Percentiles rank a stretch among this genome's conserved stretches.
Conservation (phyloP, 2,797 vertebrate species). For the Falco biarmicus region DNA sequence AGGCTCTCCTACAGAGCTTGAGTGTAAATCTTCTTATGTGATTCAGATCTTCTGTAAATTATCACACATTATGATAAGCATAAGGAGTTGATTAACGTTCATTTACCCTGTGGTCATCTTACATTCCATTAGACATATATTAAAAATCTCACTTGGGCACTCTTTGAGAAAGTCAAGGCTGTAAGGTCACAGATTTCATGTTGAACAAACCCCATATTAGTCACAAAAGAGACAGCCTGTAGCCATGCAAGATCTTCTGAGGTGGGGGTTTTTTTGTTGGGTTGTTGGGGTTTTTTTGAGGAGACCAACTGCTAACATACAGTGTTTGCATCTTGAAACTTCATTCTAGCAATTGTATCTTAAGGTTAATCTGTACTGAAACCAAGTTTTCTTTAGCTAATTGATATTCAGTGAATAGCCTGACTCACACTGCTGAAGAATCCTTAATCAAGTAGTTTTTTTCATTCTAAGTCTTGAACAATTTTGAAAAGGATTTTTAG, state of each 20-base stretch:
- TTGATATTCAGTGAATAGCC: conserved; percentile 23
- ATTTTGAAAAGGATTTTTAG: conserved; percentile 51
- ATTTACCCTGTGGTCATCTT: not conserved
- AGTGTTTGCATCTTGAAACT: not conserved
- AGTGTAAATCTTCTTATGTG: not conserved
- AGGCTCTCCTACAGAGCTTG: not conserved
- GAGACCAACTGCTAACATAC: not conserved
- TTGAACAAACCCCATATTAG: conserved; percentile 35
- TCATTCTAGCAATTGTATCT: not conserved
- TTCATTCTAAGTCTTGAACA: not conserved
- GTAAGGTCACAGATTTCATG: conserved; percentile 37
- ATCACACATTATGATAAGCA: not conserved
- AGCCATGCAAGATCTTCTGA: not conserved
- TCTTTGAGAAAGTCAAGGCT: conserved; percentile 1
- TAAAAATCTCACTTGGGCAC: not conserved
- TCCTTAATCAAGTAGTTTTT: not conserved
- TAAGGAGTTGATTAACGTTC: not conserved
- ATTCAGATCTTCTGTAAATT: not conserved
- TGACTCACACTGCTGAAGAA: not conserved
- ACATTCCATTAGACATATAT: not conserved
- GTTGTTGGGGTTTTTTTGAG: not conserved
- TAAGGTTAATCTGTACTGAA: not conserved
- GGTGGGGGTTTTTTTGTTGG: accelerated
- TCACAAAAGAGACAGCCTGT: conserved; percentile 1
- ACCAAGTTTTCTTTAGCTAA: not conserved